These are phyloP conservation scores for Neoseiulus cucumeris DNA, from an alignment of 1,140 invertebrate species.

Conservation along the genomic window DNA sequence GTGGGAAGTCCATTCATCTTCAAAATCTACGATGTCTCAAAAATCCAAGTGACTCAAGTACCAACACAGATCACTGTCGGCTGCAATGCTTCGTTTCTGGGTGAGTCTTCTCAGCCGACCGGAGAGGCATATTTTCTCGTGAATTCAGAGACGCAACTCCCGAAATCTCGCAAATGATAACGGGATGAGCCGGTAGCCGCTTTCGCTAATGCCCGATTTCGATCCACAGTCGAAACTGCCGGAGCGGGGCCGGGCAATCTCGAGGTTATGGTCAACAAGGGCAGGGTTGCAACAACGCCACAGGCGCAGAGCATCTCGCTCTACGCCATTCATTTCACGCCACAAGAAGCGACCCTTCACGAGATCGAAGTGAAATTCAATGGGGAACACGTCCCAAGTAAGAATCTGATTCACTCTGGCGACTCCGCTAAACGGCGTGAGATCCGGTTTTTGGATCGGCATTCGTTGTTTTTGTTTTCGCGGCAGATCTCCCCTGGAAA, in stretches of 20 bases:
- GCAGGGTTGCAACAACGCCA: slow-evolving; percentile 79
- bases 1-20: slow-evolving; percentile 72
- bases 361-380: slow-evolving; percentile 87
- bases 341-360: slow-evolving; percentile 64
- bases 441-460: too few relatives aligned
- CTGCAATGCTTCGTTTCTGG: slow-evolving; percentile 78
- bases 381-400: slow-evolving; percentile 76
- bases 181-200: too few relatives aligned
- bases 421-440: too few relatives aligned
- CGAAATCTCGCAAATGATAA: too few relatives aligned
- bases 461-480: too few relatives aligned
- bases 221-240: slow-evolving; percentile 66
- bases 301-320: slow-evolving; percentile 81
- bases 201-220: slow-evolving; percentile 13
- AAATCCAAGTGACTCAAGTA: slow-evolving; percentile 81
- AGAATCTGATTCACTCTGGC: not conserved
- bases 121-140: too few relatives aligned
- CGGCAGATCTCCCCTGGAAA: not conserved
- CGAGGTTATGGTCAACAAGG: slow-evolving; percentile 89
- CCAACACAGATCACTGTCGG: slow-evolving; percentile 64
- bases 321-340: slow-evolving; percentile 92
- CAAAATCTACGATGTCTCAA: slow-evolving; percentile 82
- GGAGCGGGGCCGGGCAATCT: slow-evolving; percentile 87
- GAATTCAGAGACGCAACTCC: too few relatives aligned
- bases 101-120: slow-evolving; percentile 26